Base-by-base conservation (phyloP, 2,888 invertebrate genomes). In the Aleiodes leptofemur region DNA sequence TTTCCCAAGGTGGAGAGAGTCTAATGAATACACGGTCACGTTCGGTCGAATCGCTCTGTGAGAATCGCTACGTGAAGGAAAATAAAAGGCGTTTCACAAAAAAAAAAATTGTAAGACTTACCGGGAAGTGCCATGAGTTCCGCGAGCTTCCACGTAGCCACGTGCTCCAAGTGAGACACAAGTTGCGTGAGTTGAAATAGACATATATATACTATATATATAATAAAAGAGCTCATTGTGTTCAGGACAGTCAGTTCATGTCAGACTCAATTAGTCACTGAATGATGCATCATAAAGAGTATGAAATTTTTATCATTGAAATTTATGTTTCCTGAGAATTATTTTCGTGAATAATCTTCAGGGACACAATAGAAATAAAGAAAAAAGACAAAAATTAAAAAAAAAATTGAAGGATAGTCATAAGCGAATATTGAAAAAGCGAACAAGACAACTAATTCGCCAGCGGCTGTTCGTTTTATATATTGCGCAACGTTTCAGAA, bases 401-500 rank as follows among this genome's bases (percentile, higher is more conserved):
- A 8, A 38, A 38, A 38, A 50, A 51, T 29, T 68, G 29, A 23
- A 50, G 13, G 50, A 50, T 23, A 23, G 38, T 13, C 8, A 64
- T n/a, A 34, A 59, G 6, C 13, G 13, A n/a, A 16, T 29, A 29
- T 73, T 50, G 48, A 23, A 13, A 61, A 66, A n/a, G 29, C 51
- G 16, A 73, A 23, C 61, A 38, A 51, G 16, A 51, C 9, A 61
- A 14, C 29, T 72, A 68, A 72, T 55, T 57, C 56, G 61, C 53
- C 72, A 43, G 61, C 64, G 48, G 53, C 38, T 23, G 59, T 16
- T 16, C 68, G 70, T 59, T 68, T 51, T 51, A 31, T 76, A 31
- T 76, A 80, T 78, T 78, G 75, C 79, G 78, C 79, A 80, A 79
- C 72, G 70, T 72, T 34, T 34, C 51, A 50, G 70, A 80, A 80